A percentile compares a stretch with the other conserved stretches of the same genome.
These are phyloP conservation scores for Acanthosepion esculentum DNA, from an alignment of 2,888 invertebrate species.

Conservation along the genomic window DNA sequence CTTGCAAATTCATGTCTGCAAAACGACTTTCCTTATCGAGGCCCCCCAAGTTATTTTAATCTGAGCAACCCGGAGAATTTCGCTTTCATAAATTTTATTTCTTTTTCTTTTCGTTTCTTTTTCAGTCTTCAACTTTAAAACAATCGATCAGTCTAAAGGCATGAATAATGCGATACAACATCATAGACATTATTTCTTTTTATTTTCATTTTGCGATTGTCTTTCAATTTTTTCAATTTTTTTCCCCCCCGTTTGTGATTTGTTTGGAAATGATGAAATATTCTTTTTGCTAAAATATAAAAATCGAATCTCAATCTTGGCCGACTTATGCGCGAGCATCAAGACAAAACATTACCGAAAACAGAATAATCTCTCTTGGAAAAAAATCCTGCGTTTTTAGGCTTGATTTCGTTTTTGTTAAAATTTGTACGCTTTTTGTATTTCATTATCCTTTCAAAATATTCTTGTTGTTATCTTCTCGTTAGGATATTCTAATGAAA, in stretches of 20 bases:
- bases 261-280: background rate
- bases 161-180: background rate
- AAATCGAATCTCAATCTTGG: background rate
- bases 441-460: background rate
- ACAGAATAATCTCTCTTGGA: background rate
- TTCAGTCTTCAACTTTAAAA: background rate
- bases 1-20: background rate
- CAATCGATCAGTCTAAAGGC: background rate
- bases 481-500: background rate
- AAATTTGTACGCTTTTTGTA: background rate
- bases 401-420: background rate
- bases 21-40: background rate
- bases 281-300: background rate
- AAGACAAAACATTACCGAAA: slow-evolving; percentile 33
- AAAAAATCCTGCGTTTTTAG: background rate
- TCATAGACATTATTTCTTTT: background rate
- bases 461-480: background rate
- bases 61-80: background rate
- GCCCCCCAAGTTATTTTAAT: background rate
- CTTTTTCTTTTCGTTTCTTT: background rate
- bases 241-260: background rate
- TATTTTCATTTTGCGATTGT: background rate
- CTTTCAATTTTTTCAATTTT: background rate
- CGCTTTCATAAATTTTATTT: background rate
- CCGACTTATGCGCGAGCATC: background rate